These are phyloP conservation scores for Forbesichthys agassizii DNA, from an alignment of 2,113 vertebrate genomes.

Conservation along the genomic window DNA sequence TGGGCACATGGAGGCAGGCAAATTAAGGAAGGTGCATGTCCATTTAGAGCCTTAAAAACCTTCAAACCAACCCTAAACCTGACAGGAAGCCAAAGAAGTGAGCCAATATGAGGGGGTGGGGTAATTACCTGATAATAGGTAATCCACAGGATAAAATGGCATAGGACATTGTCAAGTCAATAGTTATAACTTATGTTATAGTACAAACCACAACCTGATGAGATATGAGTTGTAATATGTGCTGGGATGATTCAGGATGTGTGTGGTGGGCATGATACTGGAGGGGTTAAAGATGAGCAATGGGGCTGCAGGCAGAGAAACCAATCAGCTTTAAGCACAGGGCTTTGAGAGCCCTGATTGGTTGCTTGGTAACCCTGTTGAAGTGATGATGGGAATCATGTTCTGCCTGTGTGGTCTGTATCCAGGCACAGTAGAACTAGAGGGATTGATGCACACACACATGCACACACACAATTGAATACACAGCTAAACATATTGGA, in stretches of 20 bases:
- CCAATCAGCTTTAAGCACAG: conserved; percentile 62
- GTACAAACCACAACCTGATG: conserved; percentile 13
- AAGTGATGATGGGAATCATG: conserved; percentile 71
- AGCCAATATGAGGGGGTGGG: too few relatives aligned
- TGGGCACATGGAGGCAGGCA: too few relatives aligned
- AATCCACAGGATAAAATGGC: too few relatives aligned
- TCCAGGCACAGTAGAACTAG: conserved; percentile 66
- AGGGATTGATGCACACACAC: conserved; percentile 33
- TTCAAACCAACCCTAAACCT: too few relatives aligned
- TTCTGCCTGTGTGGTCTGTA: conserved; percentile 72
- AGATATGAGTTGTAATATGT: conserved; percentile 35
- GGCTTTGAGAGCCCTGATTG: conserved; percentile 61
- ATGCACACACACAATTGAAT: neutral
- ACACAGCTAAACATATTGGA: too few relatives aligned
- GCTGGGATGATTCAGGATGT: conserved; percentile 22
- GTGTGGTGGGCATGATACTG: conserved; percentile 44
- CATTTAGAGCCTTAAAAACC: too few relatives aligned
- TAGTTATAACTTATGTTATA: neutral
- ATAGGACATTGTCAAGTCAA: too few relatives aligned
- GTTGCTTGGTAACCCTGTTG: conserved; percentile 60
- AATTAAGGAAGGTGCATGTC: too few relatives aligned
- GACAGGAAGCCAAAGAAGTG: too few relatives aligned
- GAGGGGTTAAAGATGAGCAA: conserved; percentile 72
- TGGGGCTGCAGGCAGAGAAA: conserved; percentile 54
- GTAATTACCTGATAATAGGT: too few relatives aligned